Percentiles rank a stretch among this genome's conserved stretches.
Conservation (phyloP, 2,797 vertebrate genomes). For the Microcaecilia unicolor region DNA sequence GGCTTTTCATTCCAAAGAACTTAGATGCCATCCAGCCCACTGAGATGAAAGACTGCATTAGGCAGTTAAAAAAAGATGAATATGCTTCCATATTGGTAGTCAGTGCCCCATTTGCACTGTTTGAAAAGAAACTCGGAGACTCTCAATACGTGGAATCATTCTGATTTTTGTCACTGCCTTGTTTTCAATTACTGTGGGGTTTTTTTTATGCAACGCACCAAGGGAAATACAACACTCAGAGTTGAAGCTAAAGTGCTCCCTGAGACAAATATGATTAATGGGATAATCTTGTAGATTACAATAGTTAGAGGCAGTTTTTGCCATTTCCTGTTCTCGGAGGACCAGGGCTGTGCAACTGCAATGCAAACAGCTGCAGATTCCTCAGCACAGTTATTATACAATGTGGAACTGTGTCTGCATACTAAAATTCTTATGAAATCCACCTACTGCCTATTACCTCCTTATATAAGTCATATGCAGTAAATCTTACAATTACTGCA, state of each 20-base stretch:
- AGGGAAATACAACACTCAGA: constrained; percentile 32
- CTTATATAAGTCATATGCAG: not conserved
- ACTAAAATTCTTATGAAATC: constrained; percentile 11
- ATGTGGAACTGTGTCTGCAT: not conserved
- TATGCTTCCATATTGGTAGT: not conserved
- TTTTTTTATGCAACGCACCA: constrained; percentile 17
- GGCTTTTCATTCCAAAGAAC: too few relatives aligned
- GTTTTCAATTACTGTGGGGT: constrained; percentile 32
- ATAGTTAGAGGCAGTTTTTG: constrained; percentile 42
- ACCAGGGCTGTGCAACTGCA: constrained; percentile 18
- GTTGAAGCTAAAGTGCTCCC: constrained; percentile 29
- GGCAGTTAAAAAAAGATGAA: not conserved
- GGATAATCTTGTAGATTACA: constrained; percentile 41
- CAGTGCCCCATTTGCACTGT: not conserved
- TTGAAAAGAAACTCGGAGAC: constrained; percentile 3
- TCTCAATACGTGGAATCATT: constrained; percentile 11
- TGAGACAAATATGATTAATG: constrained; percentile 42
- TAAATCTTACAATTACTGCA: not conserved
- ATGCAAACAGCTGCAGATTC: constrained; percentile 42
- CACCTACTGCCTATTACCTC: constrained; percentile 13
- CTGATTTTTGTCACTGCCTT: constrained; percentile 28
- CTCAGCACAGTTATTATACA: constrained; percentile 26
- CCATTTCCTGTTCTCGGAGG: constrained; percentile 31
- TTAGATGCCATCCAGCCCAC: too few relatives aligned
- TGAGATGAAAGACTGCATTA: too few relatives aligned